These are phyloP conservation scores for Pollicipes pollicipes DNA, from an alignment of 1,140 invertebrate species.

Conservation along the genomic window DNA sequence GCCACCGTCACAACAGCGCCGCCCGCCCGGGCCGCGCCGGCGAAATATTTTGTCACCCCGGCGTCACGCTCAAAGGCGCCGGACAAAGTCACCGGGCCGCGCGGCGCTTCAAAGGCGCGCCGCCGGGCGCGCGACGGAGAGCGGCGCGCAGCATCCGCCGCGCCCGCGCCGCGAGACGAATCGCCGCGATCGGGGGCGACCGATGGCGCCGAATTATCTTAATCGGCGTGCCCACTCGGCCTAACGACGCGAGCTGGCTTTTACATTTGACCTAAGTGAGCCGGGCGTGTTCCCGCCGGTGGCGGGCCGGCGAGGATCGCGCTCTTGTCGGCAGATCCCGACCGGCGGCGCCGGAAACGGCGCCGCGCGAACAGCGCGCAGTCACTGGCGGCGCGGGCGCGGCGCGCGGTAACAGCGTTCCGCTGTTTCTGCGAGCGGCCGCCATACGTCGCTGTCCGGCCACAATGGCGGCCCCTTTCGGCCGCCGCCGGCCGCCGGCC, in stretches of 20 bases:
- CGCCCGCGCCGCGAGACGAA: background rate
- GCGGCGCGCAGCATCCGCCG: too few species aligned
- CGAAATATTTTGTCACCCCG: background rate
- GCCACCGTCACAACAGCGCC: background rate
- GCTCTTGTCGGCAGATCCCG: background rate
- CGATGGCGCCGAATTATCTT: background rate
- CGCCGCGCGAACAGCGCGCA: background rate
- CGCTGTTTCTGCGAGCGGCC: background rate
- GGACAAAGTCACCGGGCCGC: too few species aligned
- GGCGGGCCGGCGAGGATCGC: background rate
- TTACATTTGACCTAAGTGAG: background rate
- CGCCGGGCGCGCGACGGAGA: too few species aligned
- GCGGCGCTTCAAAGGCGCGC: background rate
- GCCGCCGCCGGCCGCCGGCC: too few species aligned
- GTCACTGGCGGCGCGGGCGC: too few species aligned
- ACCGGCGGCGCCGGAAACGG: background rate
- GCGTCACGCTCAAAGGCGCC: background rate
- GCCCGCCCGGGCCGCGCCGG: too few species aligned
- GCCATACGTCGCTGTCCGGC: background rate
- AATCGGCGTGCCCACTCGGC: background rate
- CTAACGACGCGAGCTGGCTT: background rate
- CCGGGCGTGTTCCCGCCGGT: too few species aligned
- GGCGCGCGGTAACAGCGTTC: background rate
- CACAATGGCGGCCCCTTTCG: background rate
- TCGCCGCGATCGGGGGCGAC: background rate